A percentile compares a stretch with the other conserved stretches of the same genome.
phyloP scores from a whole-genome alignment of 2,113 vertebrate genomes.

The Channa argus region DNA sequence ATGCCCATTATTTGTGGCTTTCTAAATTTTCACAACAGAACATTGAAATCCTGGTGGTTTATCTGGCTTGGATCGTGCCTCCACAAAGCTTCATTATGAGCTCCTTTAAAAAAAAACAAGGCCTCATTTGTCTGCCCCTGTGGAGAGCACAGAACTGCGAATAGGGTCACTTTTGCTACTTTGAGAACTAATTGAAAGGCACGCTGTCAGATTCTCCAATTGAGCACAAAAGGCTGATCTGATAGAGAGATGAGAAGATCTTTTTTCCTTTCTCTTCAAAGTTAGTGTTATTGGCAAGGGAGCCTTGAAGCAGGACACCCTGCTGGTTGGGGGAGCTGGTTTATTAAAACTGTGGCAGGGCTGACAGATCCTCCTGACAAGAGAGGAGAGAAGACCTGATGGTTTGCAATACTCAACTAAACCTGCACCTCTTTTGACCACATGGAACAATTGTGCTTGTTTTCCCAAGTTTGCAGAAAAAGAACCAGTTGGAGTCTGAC shows the following conservation, averaged over 20 bases:
- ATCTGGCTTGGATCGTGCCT: slow-evolving; percentile 61
- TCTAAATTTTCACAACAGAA: slow-evolving; percentile 52
- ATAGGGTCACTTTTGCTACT: slow-evolving; percentile 74
- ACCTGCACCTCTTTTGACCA: slow-evolving; percentile 37
- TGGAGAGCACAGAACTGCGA: slow-evolving; percentile 62
- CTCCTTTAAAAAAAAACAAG: slow-evolving; percentile 55
- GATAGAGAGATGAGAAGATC: slow-evolving; percentile 60
- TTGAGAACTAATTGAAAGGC: slow-evolving; percentile 72
- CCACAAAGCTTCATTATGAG: slow-evolving; percentile 70
- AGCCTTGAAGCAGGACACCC: slow-evolving; percentile 60
- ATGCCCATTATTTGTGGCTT: slow-evolving; percentile 41
- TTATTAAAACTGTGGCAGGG: slow-evolving; percentile 66
- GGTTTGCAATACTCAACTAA: slow-evolving; percentile 43
- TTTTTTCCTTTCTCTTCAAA: slow-evolving; percentile 66
- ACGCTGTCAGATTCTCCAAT: slow-evolving; percentile 62
- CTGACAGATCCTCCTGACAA: slow-evolving; percentile 68
- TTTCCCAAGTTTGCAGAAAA: slow-evolving; percentile 12
- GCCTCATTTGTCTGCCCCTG: slow-evolving; percentile 71
- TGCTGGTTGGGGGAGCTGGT: slow-evolving; percentile 49
- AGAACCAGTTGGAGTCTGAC: slow-evolving; percentile 27
- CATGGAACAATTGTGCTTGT: slow-evolving; percentile 25
- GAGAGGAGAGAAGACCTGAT: slow-evolving; percentile 47
- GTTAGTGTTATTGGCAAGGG: slow-evolving; percentile 50
- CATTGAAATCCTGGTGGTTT: slow-evolving; percentile 71
- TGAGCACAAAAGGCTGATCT: slow-evolving; percentile 61